Percentiles rank a stretch among this genome's conserved stretches.
These are phyloP conservation scores for Lycaena phlaeas DNA, from an alignment of 2,888 invertebrate species.

Conservation along the genomic window DNA sequence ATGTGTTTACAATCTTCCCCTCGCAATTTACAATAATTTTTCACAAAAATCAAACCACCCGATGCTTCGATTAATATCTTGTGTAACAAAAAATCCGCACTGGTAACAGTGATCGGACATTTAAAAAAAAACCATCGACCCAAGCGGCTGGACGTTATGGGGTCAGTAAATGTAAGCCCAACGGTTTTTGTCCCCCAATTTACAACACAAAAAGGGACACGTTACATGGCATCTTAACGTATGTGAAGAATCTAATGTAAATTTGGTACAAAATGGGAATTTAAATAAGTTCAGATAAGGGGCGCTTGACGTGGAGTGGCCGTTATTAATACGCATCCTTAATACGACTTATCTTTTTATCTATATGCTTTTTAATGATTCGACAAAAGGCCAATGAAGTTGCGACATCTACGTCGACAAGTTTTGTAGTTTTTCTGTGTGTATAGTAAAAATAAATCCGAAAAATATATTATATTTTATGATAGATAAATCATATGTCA, in stretches of 20 bases:
- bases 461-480: background rate
- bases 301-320: constrained; percentile 54
- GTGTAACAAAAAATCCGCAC: constrained; percentile 39
- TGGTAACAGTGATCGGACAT: constrained; percentile 53
- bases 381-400: too few species aligned
- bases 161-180: constrained; percentile 39
- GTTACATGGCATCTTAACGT: constrained; percentile 57
- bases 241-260: constrained; percentile 62
- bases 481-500: constrained; percentile 15
- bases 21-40: constrained; percentile 62
- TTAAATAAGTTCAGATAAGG: constrained; percentile 64
- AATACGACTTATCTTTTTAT: background rate
- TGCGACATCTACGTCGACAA: too few species aligned
- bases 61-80: constrained; percentile 52
- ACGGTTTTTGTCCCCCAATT: constrained; percentile 73
- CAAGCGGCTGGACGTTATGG: constrained; percentile 66
- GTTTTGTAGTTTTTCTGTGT: too few species aligned
- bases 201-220: constrained; percentile 65
- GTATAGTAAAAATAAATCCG: constrained; percentile 6
- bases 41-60: constrained; percentile 50
- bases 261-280: constrained; percentile 68
- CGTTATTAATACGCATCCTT: constrained; percentile 58
- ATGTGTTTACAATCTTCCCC: constrained; percentile 71
- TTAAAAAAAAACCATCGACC: constrained; percentile 49
- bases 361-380: constrained; percentile 9